phyloP scores from a whole-genome alignment of 2,888 invertebrate species.

The Scrobipalpa atriplicella region DNA sequence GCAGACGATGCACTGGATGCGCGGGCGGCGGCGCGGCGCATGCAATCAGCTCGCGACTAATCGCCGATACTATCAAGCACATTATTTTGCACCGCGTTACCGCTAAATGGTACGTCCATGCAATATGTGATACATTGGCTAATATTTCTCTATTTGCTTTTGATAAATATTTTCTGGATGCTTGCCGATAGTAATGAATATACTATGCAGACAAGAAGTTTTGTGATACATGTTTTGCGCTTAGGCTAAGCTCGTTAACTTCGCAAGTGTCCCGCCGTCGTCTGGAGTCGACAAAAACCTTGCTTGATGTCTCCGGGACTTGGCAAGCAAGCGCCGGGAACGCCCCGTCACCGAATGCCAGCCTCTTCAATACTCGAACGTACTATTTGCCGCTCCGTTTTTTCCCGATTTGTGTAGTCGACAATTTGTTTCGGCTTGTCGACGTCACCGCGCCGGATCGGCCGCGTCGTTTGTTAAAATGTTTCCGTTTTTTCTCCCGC shows the following conservation, averaged over 20 bases:
- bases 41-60: conserved; percentile 6
- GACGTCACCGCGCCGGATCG: conserved; percentile 28
- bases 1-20: neutral
- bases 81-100: neutral
- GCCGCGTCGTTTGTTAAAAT: conserved; percentile 32
- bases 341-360: neutral
- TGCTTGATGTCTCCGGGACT: neutral
- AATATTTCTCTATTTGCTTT: neutral
- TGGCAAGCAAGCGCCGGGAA: neutral
- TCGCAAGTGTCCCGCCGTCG: neutral
- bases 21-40: neutral
- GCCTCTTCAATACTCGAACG: neutral
- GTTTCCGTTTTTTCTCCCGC: conserved; percentile 25
- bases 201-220: neutral
- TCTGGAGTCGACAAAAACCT: neutral
- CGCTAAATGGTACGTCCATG: neutral
- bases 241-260: neutral
- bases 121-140: neutral
- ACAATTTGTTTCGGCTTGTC: conserved; percentile 37
- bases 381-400: conserved; percentile 27
- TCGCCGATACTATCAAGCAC: conserved; percentile 1
- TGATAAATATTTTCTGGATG: neutral
- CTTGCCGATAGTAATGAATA: neutral
- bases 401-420: conserved; percentile 32
- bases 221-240: neutral